Evolutionary conservation across 1,140 invertebrate genomes (phyloP).

Genomic region (Drosophila trapezifrons): DNA sequence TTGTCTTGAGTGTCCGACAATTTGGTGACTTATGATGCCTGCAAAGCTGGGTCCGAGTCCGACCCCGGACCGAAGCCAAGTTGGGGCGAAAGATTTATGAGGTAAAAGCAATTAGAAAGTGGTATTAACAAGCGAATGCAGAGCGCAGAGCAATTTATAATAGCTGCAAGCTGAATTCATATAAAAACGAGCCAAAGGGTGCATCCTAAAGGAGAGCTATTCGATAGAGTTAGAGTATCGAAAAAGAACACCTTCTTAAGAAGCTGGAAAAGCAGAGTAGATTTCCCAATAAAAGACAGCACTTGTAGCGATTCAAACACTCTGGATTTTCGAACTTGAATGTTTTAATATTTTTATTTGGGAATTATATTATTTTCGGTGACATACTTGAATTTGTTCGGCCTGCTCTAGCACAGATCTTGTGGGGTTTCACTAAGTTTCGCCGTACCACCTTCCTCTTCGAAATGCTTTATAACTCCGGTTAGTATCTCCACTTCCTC

Average conservation of each 20-base stretch:
- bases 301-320: too few species aligned
- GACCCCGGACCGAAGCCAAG: constrained; percentile 14
- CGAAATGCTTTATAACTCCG: constrained; percentile 53
- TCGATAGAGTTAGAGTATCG: too few species aligned
- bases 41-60: constrained; percentile 46
- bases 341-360: neutral
- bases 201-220: neutral
- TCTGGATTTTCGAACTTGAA: neutral
- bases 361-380: neutral
- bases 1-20: constrained; percentile 77
- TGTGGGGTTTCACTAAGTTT: neutral
- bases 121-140: constrained; percentile 72
- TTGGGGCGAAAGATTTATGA: constrained; percentile 67
- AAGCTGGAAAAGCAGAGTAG: too few species aligned
- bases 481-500: constrained; percentile 68
- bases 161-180: constrained; percentile 17
- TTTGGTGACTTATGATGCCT: constrained; percentile 79
- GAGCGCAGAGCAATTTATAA: constrained; percentile 63
- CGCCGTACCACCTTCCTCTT: neutral
- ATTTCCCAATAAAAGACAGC: too few species aligned
- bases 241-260: too few species aligned
- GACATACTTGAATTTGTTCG: constrained; percentile 5
- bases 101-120: constrained; percentile 81
- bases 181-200: neutral
- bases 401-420: constrained; percentile 24